Base-by-base conservation (phyloP, 2,113 vertebrate genomes). In the Phaetusa simplex region DNA sequence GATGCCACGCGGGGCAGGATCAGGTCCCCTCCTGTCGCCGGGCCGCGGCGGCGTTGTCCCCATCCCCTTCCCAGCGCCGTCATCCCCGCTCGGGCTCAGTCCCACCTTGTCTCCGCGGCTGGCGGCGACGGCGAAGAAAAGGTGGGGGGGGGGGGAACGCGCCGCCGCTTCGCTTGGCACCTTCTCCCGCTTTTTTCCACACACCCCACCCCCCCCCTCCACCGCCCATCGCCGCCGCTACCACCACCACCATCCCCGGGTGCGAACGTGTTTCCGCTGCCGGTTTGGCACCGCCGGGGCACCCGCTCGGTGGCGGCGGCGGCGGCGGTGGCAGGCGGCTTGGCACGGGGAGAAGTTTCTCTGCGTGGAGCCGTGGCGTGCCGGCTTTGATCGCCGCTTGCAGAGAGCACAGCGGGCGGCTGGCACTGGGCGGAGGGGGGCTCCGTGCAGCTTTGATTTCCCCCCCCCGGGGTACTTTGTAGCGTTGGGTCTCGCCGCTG, bases 1-100 rank as follows among this genome's bases (percentile, higher is more conserved):
- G 43, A 23, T 3, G 15, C 36, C 61, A 0, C 0, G 1, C 2
- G 1, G 52, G 32, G 5, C 85, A n/a, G 64, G 43, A 58, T 34
- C 55, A 1, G 32, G 14, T 29, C 36, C 67, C 22, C 14, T 50
- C 32, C 20, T 49, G 47, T 49, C 47, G 20, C 47, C 11, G 47
- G 47, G 47, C 47, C 11, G 20, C 4, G 47, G 47, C 73, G 11
- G 13, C 45, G 0, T 62, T 6, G 4, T 49, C 61, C 30, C 2
- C 17, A 1, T 24, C 11, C 64, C 43, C 9, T 72, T 18, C 49
- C 34, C 11, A 7, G 22, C 43, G 4, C 42, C 53, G 4, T 24
- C 88, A 1, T 53, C 22, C 55, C 52, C 27, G 1, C 9, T 23
- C 4, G 2, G 49, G 42, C 72, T 70, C 16, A 2, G 43, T 42